Evolutionary conservation across 92 coral and sea anemone genomes (phyloP), one percentile per base, ranked within the genome.

Genomic region (Zoanthus sociatus): DNA sequence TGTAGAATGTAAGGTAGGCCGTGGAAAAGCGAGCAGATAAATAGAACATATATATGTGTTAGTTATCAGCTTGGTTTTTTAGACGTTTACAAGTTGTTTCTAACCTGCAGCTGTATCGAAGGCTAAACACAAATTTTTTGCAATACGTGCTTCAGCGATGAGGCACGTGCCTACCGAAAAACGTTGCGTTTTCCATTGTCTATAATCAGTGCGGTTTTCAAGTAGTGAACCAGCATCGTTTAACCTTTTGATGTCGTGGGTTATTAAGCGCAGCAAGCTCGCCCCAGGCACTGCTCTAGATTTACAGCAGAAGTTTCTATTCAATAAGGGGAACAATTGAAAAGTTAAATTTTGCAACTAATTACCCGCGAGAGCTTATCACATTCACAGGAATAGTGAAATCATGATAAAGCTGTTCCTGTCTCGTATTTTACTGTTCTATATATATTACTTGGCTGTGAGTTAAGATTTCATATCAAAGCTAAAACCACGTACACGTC

Each of bases 201-300:
- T 26, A 15, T 37, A 77, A 77, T 53, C 63, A 53, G 47, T 77
- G 17, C 42, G 26, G 9, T 77, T 7, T 5, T 77, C 12, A 31
- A 21, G 68, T 13, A 77, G 68, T 77, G 67, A 16, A 20, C 47
- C 6, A 21, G n/a, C 20, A n/a, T 13, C 82, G 67, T 77, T 77
- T 77, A 77, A 77, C 82, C 82, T 67, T 77, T 54, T 55, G 82
- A 58, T 26, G 48, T 31, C 30, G 51, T 53, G 15, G 47, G 30
- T 16, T 5, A 76, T 31, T 77, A 30, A 54, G 31, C 67, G 45
- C 67, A 18, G 67, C 21, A 13, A 53, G 30, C 44, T 77, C 12
- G 74, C 74, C 31, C 31, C 30, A 11, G 74, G 69, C 69, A 17
- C 69, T 63, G 30, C 30, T 4, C 69, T 63, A 9, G 5, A 17